A percentile compares a stretch with the other conserved stretches of the same genome.
Evolutionary conservation across 2,888 invertebrate genomes (phyloP).

Genomic region (Sinotaia quadrata): DNA sequence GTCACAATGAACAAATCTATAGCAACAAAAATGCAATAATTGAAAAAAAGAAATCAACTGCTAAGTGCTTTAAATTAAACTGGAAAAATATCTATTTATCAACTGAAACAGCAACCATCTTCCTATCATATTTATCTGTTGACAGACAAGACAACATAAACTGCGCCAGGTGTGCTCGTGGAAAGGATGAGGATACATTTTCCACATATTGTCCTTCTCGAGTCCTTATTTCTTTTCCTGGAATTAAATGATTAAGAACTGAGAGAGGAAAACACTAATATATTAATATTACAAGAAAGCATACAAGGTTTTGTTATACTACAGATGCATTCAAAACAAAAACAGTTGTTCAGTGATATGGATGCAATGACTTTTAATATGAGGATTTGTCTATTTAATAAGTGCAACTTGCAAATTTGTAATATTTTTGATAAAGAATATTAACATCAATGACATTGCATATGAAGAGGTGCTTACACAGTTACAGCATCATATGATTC

Average conservation of each 20-base stretch:
- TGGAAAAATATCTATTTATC: neutral
- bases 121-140: constrained; percentile 35
- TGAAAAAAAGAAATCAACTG: too few species aligned
- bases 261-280: neutral
- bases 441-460: too few species aligned
- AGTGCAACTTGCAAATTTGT: too few species aligned
- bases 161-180: constrained; percentile 62
- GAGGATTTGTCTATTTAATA: too few species aligned
- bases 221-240: constrained; percentile 41
- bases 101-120: constrained; percentile 38
- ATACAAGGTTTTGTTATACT: neutral
- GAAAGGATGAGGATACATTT: constrained; percentile 36
- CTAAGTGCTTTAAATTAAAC: too few species aligned
- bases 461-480: too few species aligned
- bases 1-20: too few species aligned
- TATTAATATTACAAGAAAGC: neutral
- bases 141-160: constrained; percentile 56
- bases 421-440: too few species aligned
- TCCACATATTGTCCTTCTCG: constrained; percentile 45
- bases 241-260: neutral
- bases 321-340: neutral
- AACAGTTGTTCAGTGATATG: neutral
- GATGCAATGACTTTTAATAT: neutral
- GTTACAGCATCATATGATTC: too few species aligned
- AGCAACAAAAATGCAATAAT: too few species aligned